A percentile compares a stretch with the other conserved stretches of the same genome.
phyloP scores from a whole-genome alignment of 2,888 invertebrate species.

The Drosophila bunnanda region DNA sequence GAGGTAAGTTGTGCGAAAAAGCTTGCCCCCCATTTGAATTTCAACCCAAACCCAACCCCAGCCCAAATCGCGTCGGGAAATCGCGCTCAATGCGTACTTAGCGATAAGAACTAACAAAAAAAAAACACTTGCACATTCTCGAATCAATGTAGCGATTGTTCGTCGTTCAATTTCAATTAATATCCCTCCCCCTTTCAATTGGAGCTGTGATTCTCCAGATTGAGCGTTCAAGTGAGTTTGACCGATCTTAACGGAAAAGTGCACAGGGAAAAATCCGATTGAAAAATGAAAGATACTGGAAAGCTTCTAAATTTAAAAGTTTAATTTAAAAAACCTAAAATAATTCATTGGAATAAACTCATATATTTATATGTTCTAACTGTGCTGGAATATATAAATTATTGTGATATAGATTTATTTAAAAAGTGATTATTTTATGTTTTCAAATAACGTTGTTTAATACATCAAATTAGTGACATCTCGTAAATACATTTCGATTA shows the following conservation, averaged over 20 bases:
- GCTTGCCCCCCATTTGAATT: conserved; percentile 8
- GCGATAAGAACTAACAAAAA: conserved; percentile 30
- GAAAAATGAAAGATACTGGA: not conserved
- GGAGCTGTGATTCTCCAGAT: conserved; percentile 9
- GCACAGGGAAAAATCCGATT: not conserved
- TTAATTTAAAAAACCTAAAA: no score
- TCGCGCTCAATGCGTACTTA: conserved; percentile 7
- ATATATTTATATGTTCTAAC: no score
- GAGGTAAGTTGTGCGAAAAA: conserved; percentile 20
- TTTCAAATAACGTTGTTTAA: not conserved
- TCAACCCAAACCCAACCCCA: conserved; percentile 4
- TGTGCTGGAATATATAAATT: not conserved
- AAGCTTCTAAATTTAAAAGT: not conserved
- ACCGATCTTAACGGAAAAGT: conserved; percentile 17
- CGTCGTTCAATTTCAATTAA: conserved; percentile 27
- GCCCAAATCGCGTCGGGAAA: conserved; percentile 5
- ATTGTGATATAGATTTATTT: not conserved
- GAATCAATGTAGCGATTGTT: conserved; percentile 30
- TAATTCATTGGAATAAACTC: no score
- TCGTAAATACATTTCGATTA: not conserved
- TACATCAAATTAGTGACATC: not conserved
- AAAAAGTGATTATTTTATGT: no score
- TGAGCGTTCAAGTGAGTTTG: conserved; percentile 15
- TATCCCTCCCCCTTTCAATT: conserved; percentile 18
- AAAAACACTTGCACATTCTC: conserved; percentile 18